Evolutionary conservation across 2,797 vertebrate species (phyloP).

Genomic region (Rhinoraja longicauda): DNA sequence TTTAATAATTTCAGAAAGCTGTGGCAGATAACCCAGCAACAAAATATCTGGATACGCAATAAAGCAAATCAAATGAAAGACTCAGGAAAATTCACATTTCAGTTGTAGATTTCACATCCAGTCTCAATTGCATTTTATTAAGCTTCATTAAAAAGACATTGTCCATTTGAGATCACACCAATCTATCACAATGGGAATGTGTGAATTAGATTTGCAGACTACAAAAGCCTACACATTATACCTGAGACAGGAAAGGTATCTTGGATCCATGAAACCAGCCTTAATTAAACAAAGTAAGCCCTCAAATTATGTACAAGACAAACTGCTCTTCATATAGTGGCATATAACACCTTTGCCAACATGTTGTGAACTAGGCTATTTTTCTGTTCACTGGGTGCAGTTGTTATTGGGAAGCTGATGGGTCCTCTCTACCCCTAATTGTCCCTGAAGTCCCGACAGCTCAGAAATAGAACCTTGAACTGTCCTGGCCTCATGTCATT

Average conservation of each 20-base stretch:
- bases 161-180: not conserved
- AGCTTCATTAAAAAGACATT: not conserved
- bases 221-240: not conserved
- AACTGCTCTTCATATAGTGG: not conserved
- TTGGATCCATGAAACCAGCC: not conserved
- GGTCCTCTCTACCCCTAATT: too few species aligned
- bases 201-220: not conserved
- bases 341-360: not conserved
- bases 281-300: not conserved
- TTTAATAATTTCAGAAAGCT: constrained; percentile 17
- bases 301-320: not conserved
- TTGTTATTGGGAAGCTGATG: too few species aligned
- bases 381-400: too few species aligned
- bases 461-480: not conserved
- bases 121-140: not conserved
- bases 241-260: not conserved
- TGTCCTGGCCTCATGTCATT: not conserved
- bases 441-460: too few species aligned
- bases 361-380: not conserved
- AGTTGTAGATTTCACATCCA: not conserved
- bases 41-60: constrained; percentile 22
- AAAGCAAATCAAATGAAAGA: not conserved
- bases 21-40: constrained; percentile 1
- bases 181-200: not conserved
- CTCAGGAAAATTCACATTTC: not conserved